Evolutionary conservation across 2,797 vertebrate genomes (phyloP), one percentile per base, ranked within the genome.

Genomic region (Siniperca scherzeri): DNA sequence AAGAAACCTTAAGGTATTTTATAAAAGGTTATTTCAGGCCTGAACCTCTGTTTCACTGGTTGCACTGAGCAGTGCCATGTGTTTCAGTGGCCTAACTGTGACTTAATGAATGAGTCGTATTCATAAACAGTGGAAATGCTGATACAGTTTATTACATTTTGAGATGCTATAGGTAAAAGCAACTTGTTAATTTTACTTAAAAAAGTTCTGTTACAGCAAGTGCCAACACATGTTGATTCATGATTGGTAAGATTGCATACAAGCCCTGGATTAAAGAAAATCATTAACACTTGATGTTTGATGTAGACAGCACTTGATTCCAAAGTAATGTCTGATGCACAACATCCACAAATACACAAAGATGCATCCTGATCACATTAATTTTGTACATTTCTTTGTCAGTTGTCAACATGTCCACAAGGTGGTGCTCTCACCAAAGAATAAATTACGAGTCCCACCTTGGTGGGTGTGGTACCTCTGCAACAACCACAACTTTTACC

Each of bases 221-320:
- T 88, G 84, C 76, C 88, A 92, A 86, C 88, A 92, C 86, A 46
- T 88, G 85, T 82, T 73, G 86, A 85, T 74, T 86, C 56, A 87
- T 86, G 68, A 94, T 89, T 85, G 79, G 73, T 72, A 77, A 50
- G 79, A 93, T 93, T 94, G 91, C 92, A 94, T 92, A 92, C 84
- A 93, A 89, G 87, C 88, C 89, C 88, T 82, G 79, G 70, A 91
- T 87, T 60, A 81, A 84, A 91, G 25, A 78, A 78, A 81, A 77
- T 16, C 5, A 33, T 7, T 66, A 75, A 87, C 76, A 85, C 66
- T 85, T 30, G 1, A 78, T 73, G 71, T 81, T 71, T 50, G 21
- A 83, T 82, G 81, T 64, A 36, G 83, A 85, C 78, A 65, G 71
- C 74, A 87, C 65, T 88, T 14, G 30, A 79, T 85, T 74, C 25